phyloP scores from a whole-genome alignment of 64 coral and sea anemone genomes.

The Astreopora myriophthalma region DNA sequence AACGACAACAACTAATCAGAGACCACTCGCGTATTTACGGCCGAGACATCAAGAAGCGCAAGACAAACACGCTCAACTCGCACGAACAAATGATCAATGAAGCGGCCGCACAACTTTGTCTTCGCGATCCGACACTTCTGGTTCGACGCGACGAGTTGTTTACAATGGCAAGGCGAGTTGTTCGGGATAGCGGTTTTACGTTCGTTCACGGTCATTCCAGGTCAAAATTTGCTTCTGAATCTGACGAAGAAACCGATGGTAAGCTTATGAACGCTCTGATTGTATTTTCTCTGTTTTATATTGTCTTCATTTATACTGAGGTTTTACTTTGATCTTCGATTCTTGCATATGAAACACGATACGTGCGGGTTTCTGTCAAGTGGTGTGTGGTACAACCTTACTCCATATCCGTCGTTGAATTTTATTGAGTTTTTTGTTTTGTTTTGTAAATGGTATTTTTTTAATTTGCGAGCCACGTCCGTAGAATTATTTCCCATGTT shows the following conservation, averaged over 20 bases:
- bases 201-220: constrained; percentile 98
- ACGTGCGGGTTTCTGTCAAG: not conserved
- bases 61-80: constrained; percentile 83
- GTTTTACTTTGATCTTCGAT: not conserved
- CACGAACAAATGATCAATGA: constrained; percentile 99
- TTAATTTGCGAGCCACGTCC: too few relatives aligned
- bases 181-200: constrained; percentile 97
- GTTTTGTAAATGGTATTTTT: too few relatives aligned
- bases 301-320: not conserved
- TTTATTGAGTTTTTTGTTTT: too few relatives aligned
- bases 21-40: constrained; percentile 99
- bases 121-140: constrained; percentile 95
- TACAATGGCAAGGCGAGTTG: constrained; percentile 96
- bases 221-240: constrained; percentile 83
- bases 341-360: not conserved
- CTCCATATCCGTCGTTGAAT: too few relatives aligned
- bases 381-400: not conserved
- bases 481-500: too few relatives aligned
- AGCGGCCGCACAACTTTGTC: constrained; percentile 97
- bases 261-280: not conserved
- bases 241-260: constrained; percentile 65
- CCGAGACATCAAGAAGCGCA: constrained; percentile 94
- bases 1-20: constrained; percentile 95
- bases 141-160: constrained; percentile 97
- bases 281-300: not conserved